A percentile compares a stretch with the other conserved stretches of the same genome.
Evolutionary conservation across 2,888 invertebrate species (phyloP).

Genomic region (Caenorhabditis imperialis): DNA sequence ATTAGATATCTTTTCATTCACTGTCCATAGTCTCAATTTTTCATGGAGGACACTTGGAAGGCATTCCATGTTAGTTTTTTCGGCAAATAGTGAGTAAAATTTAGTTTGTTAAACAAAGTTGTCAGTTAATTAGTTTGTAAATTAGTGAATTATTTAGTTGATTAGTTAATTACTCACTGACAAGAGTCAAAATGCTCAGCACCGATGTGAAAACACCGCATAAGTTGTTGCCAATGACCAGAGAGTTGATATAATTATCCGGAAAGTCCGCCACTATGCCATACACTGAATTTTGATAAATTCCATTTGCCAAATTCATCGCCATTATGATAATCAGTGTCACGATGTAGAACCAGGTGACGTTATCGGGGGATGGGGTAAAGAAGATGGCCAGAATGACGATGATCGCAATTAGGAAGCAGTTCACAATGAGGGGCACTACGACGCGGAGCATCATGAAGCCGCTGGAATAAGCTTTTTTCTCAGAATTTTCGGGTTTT

Average conservation of each 20-base stretch:
- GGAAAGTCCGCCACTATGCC: conserved; percentile 94
- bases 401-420: conserved; percentile 79
- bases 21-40: no score
- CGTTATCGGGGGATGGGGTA: conserved; percentile 77
- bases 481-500: no score
- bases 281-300: conserved; percentile 95
- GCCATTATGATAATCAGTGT: conserved; percentile 80
- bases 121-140: no score
- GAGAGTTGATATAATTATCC: conserved; percentile 89
- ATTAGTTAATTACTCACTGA: conserved; percentile 60
- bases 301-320: conserved; percentile 87
- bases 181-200: conserved; percentile 73
- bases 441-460: conserved; percentile 90
- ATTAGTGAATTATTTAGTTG: no score
- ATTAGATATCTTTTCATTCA: no score
- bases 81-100: no score
- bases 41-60: no score
- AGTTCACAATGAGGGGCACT: conserved; percentile 70
- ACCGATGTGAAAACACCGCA: conserved; percentile 78
- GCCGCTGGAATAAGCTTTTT: conserved; percentile 81
- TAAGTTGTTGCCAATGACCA: conserved; percentile 83
- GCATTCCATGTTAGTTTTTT: background rate
- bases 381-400: conserved; percentile 80
- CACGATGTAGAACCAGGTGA: conserved; percentile 79
- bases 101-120: no score